phyloP scores from a whole-genome alignment of 2,888 invertebrate genomes.

The Imbricaverruca yamaguchii region DNA sequence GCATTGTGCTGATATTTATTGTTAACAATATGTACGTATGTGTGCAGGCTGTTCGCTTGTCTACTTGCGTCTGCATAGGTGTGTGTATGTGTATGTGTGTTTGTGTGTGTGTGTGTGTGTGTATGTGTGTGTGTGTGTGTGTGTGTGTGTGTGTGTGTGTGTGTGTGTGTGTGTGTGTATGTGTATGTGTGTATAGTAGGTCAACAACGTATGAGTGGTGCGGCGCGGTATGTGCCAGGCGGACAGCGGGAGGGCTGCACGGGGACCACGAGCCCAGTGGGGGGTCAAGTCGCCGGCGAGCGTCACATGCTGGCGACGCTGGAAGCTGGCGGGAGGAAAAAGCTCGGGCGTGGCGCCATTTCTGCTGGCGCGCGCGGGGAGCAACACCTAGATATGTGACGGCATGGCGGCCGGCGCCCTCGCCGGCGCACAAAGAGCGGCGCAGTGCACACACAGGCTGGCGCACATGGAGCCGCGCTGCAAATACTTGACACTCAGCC shows the following conservation, averaged over 20 bases:
- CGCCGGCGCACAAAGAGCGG: no score
- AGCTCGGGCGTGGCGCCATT: background rate
- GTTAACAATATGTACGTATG: constrained; percentile 12
- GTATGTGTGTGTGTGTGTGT: no score
- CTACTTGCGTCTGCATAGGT: no score
- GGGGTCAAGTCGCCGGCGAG: no score
- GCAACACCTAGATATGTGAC: constrained; percentile 7
- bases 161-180: no score
- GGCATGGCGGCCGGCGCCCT: background rate
- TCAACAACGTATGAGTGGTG: constrained; percentile 21
- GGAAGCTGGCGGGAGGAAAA: background rate
- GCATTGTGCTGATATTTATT: constrained; percentile 11
- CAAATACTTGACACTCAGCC: no score
- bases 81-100: no score
- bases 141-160: no score
- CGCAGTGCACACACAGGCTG: no score
- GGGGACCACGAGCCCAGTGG: background rate
- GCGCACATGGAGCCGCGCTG: no score
- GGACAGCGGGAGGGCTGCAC: background rate
- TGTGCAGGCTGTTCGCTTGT: no score
- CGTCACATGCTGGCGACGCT: background rate
- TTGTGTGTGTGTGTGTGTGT: no score
- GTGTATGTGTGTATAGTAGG: background rate
- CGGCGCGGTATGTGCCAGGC: background rate
- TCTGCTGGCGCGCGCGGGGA: background rate